phyloP scores from a whole-genome alignment of 2,888 invertebrate species.

The Spisula subtruncata region DNA sequence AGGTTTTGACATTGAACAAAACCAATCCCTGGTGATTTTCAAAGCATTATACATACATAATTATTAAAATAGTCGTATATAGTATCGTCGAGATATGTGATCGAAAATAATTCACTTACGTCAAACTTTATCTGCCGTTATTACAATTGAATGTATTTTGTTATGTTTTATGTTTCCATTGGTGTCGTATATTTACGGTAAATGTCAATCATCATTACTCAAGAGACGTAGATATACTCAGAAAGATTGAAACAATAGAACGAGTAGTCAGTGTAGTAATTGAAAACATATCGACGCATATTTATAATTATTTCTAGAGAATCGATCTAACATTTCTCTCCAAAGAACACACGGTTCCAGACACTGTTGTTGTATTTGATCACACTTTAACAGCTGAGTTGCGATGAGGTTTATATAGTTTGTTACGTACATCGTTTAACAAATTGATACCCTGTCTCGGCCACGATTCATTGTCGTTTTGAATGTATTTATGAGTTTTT shows the following conservation, averaged over 20 bases:
- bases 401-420: no score
- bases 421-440: background rate
- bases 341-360: no score
- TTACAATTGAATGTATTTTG: background rate
- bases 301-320: background rate
- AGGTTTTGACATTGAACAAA: no score
- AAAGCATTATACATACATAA: no score
- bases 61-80: no score
- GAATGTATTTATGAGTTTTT: constrained; percentile 9
- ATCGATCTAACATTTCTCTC: no score
- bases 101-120: background rate
- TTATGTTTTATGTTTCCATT: background rate
- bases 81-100: background rate
- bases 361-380: no score
- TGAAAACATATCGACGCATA: background rate
- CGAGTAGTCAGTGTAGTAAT: background rate
- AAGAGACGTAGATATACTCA: background rate
- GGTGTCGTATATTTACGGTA: background rate
- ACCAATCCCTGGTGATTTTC: no score
- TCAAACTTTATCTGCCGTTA: background rate
- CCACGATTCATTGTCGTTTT: background rate
- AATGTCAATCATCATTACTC: background rate
- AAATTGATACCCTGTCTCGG: background rate
- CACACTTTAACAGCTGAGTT: no score
- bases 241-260: background rate